A percentile compares a stretch with the other conserved stretches of the same genome.
These are phyloP conservation scores for Entomobrya multifasciata DNA, from an alignment of 2,888 invertebrate genomes.

Conservation along the genomic window DNA sequence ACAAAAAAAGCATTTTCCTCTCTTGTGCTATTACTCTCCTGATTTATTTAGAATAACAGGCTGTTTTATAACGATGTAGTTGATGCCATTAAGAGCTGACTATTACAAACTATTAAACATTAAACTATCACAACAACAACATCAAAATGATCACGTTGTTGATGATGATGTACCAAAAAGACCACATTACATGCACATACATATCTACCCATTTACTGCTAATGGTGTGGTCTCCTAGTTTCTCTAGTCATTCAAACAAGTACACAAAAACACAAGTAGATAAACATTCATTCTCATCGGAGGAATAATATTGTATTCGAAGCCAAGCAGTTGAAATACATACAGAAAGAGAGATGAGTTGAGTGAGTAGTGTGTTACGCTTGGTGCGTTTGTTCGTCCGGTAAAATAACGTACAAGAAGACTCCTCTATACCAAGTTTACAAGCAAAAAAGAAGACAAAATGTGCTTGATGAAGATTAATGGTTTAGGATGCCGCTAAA, in stretches of 20 bases:
- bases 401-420: not conserved
- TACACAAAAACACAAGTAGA: not conserved
- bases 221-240: slow-evolving; percentile 5
- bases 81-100: not conserved
- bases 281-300: slow-evolving; percentile 3
- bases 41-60: too few species aligned
- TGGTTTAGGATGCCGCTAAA: slow-evolving; percentile 70
- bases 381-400: slow-evolving; percentile 7
- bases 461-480: slow-evolving; percentile 78
- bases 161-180: slow-evolving; percentile 3
- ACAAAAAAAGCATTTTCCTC: not conserved
- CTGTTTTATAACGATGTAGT: not conserved
- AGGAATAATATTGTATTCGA: too few species aligned
- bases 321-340: not conserved
- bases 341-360: slow-evolving; percentile 7
- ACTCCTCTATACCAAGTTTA: not conserved
- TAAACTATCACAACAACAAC: not conserved
- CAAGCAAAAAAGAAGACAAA: slow-evolving; percentile 55
- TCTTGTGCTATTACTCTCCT: not conserved
- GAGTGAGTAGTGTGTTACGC: slow-evolving; percentile 22
- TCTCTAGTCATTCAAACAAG: not conserved
- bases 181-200: not conserved
- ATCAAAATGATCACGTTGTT: not conserved
- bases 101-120: too few species aligned
- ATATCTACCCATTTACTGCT: not conserved